A percentile compares a stretch with the other conserved stretches of the same genome.
phyloP scores from a whole-genome alignment of 2,113 vertebrate genomes.

The Pipra filicauda region DNA sequence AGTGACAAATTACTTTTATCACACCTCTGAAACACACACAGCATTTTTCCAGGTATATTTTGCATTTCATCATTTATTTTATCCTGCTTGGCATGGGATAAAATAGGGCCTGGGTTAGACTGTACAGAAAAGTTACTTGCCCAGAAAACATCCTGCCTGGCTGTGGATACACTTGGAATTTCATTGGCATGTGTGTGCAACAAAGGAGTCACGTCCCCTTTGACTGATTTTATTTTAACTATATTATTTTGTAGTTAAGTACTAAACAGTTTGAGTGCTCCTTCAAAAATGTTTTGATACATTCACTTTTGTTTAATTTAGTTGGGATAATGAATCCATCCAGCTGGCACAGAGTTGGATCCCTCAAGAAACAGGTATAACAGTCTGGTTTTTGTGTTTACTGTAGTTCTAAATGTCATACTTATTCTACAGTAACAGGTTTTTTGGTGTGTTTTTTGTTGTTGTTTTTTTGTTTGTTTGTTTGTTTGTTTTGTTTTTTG shows the following conservation, averaged over 20 bases:
- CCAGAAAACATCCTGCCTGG: neutral
- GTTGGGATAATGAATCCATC: constrained; percentile 94
- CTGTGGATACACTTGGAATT: neutral
- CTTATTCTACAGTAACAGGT: neutral
- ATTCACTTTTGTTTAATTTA: constrained; percentile 59
- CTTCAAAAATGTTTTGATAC: neutral
- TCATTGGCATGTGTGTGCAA: neutral
- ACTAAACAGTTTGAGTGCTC: neutral
- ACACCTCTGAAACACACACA: neutral
- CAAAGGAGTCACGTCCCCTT: neutral
- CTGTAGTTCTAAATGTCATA: neutral
- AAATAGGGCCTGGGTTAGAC: neutral
- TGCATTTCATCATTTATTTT: neutral
- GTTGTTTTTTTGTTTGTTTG: too few relatives aligned
- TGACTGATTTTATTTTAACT: neutral
- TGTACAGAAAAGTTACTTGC: neutral
- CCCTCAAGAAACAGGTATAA: constrained; percentile 88
- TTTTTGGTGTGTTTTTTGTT: neutral
- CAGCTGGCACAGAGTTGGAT: constrained; percentile 85
- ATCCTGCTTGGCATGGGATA: neutral
- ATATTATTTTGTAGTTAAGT: neutral
- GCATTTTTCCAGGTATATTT: neutral
- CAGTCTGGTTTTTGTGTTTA: constrained; percentile 23
- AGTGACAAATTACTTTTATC: neutral
- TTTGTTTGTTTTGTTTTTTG: neutral